Base-by-base conservation (phyloP, 2,797 vertebrate species). In the Cichlasoma orientale region DNA sequence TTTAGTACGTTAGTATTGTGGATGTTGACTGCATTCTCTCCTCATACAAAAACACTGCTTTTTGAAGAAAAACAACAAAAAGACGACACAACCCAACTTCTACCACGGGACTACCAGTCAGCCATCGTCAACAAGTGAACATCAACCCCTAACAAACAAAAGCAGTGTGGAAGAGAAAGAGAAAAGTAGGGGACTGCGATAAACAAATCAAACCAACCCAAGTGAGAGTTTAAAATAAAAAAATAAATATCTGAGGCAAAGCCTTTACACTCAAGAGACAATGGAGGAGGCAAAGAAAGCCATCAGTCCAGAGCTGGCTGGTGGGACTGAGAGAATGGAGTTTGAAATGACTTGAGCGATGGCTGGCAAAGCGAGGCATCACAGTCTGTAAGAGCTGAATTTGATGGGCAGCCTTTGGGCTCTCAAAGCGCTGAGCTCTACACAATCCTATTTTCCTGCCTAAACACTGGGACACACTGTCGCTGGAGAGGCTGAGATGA, bases 391-490 rank as follows among this genome's bases (percentile, higher is more conserved):
- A 79, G 59, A 77, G 89, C 75, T 74, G 86, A 86, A 87, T 91
- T 87, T 89, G 90, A 92, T 73, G 66, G 86, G 84, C 69, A 85
- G 92, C 89, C 91, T 92, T 87, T 89, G 84, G 92, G 91, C 86
- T 88, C 90, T 90, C 86, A 76, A 77, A 92, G 91, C 55, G 87
- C 85, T 86, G 87, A 93, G 92, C 92, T 89, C 85, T 76, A 82
- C 86, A 87, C 89, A 94, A 95, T 94, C 93, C 92, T 83, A 92
- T 93, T 95, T 92, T 77, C 84, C 86, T 89, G 86, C 90, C 82
- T 89, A 85, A 90, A 94, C 86, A 89, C 84, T 84, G 87, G 77
- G 87, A 89, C 86, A 82, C 82, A 82, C 76, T 75, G 86, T 89
- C 68, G 3, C 87, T 78, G 44, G 61, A 83, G 87, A 87, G 81